Evolutionary conservation across 2,888 invertebrate genomes (phyloP), one percentile per base, ranked within the genome.

Genomic region (Scaptomyza cyrtandrae): DNA sequence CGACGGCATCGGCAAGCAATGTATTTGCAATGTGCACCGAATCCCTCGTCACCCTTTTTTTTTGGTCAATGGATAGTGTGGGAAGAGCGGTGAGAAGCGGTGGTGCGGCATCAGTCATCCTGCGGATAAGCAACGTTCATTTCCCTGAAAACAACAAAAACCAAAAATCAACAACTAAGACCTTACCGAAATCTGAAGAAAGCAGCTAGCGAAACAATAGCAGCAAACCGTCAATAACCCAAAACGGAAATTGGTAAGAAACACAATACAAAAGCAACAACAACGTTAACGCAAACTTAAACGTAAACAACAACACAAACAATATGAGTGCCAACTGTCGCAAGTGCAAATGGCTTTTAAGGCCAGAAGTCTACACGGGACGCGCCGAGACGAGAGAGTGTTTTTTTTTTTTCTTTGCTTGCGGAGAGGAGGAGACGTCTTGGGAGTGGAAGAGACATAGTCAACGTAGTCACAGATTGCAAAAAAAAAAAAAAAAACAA

Each of bases 241-340:
- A 55, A 85, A 87, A 85, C 83, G 83, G 83, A 84, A 84, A 87
- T 84, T 78, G 83, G 86, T 85, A 82, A 79, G 74, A 87, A 53
- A 63, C 68, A 53, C 65, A 71, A 71, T 46, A 60, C 61, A 73
- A 66, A 50, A 45, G 3, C 61, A 62, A 49, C 64, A 69, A 41
- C 56, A 31, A 45, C 11, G 31, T 19, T 33, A 49, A 50, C 35
- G 50, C 59, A 77, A 63, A 61, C 58, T 57, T 57, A 49, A 60
- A 65, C 46, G 24, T 50, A 50, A 60, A 63, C 48, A 61, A 52
- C 19, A 59, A 49, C 55, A 73, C 61, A 53, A 63, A 63, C 73
- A 75, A 66, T 55, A 53, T 60, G 73, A 77, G 80, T 71, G 71
- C 68, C 84, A 86, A 80, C 84, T 80, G 82, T 80, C 84, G 84